A percentile compares a stretch with the other conserved stretches of the same genome.
Evolutionary conservation across 2,888 invertebrate genomes (phyloP).

Genomic region (Hanleya hanleyi): DNA sequence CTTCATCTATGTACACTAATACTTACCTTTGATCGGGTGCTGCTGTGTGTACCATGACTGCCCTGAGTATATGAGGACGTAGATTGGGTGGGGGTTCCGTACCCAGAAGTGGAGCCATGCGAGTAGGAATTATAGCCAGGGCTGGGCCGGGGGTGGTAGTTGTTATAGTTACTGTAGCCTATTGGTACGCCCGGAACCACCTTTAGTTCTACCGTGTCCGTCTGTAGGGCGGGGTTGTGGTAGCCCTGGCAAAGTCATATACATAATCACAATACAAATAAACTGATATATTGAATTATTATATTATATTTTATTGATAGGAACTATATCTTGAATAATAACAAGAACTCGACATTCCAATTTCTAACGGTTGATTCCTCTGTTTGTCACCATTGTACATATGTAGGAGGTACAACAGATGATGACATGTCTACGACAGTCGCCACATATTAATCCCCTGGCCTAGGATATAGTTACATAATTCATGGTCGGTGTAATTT

Average conservation of each 20-base stretch:
- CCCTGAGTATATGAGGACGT: constrained; percentile 1
- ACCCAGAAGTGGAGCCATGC: neutral
- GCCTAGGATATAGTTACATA: no score
- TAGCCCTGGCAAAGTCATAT: constrained; percentile 5
- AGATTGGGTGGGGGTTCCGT: neutral
- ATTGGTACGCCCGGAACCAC: neutral
- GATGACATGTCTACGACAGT: no score
- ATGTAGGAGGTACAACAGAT: no score
- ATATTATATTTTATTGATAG: neutral
- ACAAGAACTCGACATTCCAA: no score
- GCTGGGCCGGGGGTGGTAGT: neutral
- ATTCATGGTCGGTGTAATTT: no score
- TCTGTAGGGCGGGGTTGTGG: neutral
- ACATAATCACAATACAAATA: no score
- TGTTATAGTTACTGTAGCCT: constrained; percentile 8
- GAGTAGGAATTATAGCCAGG: constrained; percentile 3
- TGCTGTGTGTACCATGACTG: neutral
- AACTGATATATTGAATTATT: neutral
- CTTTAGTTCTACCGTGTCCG: neutral
- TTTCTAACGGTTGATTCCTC: no score
- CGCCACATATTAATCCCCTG: no score
- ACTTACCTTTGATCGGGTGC: constrained; percentile 9
- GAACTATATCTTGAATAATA: no score
- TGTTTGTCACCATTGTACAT: no score
- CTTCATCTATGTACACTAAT: no score